Evolutionary conservation across 2,113 vertebrate genomes (phyloP).

Genomic region (Ovis aries): ARS-UI_Ramb_v3.0 NC_056061.1:56184501-56185000

Average conservation of each 20-base stretch:
- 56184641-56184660: neutral
- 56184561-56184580: neutral
- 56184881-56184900: neutral
- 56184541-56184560: neutral
- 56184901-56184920: neutral
- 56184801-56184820: neutral
- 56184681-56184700: neutral
- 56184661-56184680: neutral
- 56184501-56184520: neutral
- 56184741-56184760: neutral
- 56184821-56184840: neutral
- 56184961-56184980: neutral
- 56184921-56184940: neutral
- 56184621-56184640: neutral
- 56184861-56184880: neutral
- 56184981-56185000: neutral
- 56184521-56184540: neutral
- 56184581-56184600: neutral
- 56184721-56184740: neutral
- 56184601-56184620: neutral
- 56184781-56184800: conserved; percentile 9
- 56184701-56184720: neutral
- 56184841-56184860: neutral
- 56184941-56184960: neutral
- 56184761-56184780: neutral